Evolutionary conservation across 2,888 invertebrate genomes (phyloP).

Genomic region (Sphaerophoria rueppellii): DNA sequence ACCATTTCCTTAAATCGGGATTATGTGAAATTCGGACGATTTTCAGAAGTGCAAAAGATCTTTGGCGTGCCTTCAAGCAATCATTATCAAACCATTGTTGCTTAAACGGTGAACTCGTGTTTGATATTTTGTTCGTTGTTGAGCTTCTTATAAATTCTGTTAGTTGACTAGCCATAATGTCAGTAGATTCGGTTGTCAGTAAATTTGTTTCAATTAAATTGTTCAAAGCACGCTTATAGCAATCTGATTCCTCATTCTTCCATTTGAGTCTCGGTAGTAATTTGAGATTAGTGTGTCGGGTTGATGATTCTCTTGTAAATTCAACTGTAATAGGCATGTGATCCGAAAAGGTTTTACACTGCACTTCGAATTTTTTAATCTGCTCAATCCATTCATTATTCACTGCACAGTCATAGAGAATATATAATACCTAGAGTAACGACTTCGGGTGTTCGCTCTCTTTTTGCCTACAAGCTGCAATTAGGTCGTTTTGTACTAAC

Average conservation of each 20-base stretch:
- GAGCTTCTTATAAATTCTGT: not conserved
- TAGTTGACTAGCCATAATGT: slow-evolving; percentile 1
- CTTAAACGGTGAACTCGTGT: too few species aligned
- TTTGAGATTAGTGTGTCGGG: slow-evolving; percentile 5
- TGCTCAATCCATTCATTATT: too few species aligned
- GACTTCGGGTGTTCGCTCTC: too few species aligned
- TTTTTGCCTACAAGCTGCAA: too few species aligned
- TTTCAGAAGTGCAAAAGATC: slow-evolving; percentile 6
- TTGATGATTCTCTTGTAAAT: slow-evolving; percentile 1
- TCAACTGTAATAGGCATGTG: slow-evolving; percentile 6
- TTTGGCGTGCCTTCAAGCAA: slow-evolving; percentile 4
- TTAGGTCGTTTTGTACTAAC: too few species aligned
- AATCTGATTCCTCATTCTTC: slow-evolving; percentile 18
- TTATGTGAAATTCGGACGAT: not conserved
- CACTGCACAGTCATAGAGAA: too few species aligned
- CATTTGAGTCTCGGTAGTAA: not conserved
- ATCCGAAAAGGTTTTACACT: slow-evolving; percentile 8
- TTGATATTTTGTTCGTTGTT: too few species aligned
- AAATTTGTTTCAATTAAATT: slow-evolving; percentile 16
- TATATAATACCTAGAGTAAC: too few species aligned
- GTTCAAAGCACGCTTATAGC: slow-evolving; percentile 2
- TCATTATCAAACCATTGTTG: slow-evolving; percentile 1
- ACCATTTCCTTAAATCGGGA: not conserved
- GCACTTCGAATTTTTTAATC: not conserved
- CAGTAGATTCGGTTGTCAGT: slow-evolving; percentile 9